Evolutionary conservation across 2,888 invertebrate genomes (phyloP).

Genomic region (Diaphora mendica): DNA sequence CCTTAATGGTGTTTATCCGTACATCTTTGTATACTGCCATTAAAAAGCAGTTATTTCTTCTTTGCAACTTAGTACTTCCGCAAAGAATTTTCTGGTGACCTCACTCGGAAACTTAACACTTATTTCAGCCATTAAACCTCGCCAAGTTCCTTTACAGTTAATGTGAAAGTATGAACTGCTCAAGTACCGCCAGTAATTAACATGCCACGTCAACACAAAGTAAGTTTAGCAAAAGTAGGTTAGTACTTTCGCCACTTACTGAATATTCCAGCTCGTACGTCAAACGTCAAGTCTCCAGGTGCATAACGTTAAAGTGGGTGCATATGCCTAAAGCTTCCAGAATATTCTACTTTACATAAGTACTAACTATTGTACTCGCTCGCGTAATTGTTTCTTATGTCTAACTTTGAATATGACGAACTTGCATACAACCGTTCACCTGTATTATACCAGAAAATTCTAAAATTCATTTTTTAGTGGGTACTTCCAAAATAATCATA

Average conservation of each 20-base stretch:
- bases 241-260: slow-evolving; percentile 3
- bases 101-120: background rate
- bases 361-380: background rate
- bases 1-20: background rate
- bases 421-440: too few relatives aligned
- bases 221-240: slow-evolving; percentile 13
- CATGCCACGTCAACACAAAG: slow-evolving; percentile 9
- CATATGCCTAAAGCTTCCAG: background rate
- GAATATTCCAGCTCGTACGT: slow-evolving; percentile 3
- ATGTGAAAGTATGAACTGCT: slow-evolving; percentile 1
- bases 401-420: too few relatives aligned
- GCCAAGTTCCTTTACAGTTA: background rate
- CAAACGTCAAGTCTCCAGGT: slow-evolving; percentile 11
- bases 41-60: background rate
- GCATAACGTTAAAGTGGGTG: slow-evolving; percentile 3
- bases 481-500: too few relatives aligned
- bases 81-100: background rate
- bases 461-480: too few relatives aligned
- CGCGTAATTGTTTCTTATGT: background rate
- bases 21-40: background rate
- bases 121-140: background rate
- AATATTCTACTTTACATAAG: slow-evolving; percentile 7
- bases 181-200: slow-evolving; percentile 9
- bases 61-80: background rate
- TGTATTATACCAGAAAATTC: too few relatives aligned